Conservation (phyloP, 30 jellyfish, hydroid and myxozoan species). For the Pelagia noctiluca region DNA sequence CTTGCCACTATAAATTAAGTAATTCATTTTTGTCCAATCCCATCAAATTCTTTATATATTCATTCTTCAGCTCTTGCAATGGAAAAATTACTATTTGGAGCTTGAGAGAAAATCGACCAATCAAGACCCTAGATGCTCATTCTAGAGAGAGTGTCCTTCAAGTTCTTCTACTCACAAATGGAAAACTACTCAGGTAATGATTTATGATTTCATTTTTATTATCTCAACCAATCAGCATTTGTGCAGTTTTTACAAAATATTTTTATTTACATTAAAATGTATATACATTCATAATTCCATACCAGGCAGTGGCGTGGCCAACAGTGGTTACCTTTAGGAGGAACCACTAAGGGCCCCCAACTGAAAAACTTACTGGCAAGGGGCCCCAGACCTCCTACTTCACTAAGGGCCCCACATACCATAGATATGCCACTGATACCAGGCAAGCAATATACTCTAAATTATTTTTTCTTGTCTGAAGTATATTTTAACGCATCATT, state of each 20-base stretch:
- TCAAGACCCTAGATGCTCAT: conserved; percentile 1
- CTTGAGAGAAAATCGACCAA: conserved; percentile 33
- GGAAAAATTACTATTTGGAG: conserved; percentile 63
- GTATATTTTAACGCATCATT: neutral
- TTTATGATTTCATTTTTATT: neutral
- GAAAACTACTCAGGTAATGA: conserved; percentile 39
- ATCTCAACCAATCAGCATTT: neutral
- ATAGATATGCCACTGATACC: no score
- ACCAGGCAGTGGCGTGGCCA: neutral
- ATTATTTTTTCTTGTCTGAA: neutral
- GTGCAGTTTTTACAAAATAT: neutral
- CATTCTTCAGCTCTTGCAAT: conserved; percentile 35
- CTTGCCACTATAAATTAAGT: neutral
- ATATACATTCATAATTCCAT: neutral
- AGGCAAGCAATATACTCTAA: neutral
- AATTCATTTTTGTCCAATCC: neutral
- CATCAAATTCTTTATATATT: neutral
- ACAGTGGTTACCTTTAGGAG: no score
- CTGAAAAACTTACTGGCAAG: no score
- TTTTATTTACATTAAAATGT: neutral
- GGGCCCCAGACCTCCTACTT: no score
- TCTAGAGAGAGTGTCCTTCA: conserved; percentile 21
- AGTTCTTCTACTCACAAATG: neutral
- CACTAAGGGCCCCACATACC: no score
- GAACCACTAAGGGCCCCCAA: no score